phyloP scores from a whole-genome alignment of 2,888 invertebrate genomes.

The Agrochola macilenta region DNA sequence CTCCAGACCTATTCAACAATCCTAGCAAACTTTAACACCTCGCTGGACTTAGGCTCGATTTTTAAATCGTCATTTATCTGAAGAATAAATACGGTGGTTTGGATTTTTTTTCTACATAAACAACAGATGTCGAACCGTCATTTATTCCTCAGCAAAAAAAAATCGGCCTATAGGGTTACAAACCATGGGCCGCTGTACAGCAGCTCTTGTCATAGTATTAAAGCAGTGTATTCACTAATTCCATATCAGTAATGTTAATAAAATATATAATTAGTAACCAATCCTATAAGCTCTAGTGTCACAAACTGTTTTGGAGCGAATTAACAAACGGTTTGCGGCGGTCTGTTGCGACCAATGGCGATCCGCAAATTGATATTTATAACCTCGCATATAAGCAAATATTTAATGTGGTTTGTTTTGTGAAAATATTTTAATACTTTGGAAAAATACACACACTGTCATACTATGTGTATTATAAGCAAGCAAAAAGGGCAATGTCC shows the following conservation, averaged over 20 bases:
- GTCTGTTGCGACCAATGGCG: not conserved
- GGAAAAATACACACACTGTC: not conserved
- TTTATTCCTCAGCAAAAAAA: not conserved
- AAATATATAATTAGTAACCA: slow-evolving; percentile 29
- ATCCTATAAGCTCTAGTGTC: slow-evolving; percentile 9
- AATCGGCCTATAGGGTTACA: too few relatives aligned
- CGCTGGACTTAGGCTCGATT: not conserved
- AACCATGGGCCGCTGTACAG: not conserved
- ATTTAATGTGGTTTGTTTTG: slow-evolving; percentile 12
- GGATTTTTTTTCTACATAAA: not conserved
- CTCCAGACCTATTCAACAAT: not conserved
- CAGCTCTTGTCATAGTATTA: too few relatives aligned
- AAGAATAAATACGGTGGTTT: not conserved
- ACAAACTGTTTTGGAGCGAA: slow-evolving; percentile 10
- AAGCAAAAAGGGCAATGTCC: not conserved
- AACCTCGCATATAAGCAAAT: not conserved
- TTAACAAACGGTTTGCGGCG: slow-evolving; percentile 35
- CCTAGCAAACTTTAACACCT: not conserved
- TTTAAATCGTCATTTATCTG: not conserved
- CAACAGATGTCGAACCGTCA: not conserved
- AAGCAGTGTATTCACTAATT: not conserved
- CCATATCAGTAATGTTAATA: slow-evolving; percentile 1
- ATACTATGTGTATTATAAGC: not conserved
- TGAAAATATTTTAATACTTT: not conserved
- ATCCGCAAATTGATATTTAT: slow-evolving; percentile 37